Conservation (phyloP, 1,140 invertebrate genomes). For the Drosophila repleta region DNA sequence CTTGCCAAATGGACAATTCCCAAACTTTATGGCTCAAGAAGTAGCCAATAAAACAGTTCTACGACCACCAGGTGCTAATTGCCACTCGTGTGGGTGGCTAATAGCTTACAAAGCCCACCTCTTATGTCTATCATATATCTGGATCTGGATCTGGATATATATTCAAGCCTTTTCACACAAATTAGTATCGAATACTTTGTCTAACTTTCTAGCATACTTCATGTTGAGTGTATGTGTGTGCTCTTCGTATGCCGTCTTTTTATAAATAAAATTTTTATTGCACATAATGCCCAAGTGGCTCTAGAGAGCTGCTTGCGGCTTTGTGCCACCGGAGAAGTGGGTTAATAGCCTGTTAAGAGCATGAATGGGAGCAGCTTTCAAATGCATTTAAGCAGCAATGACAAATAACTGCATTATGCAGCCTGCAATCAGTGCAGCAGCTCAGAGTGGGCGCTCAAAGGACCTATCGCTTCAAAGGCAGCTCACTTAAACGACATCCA, state of each 20-base stretch:
- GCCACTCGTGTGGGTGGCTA: conserved; percentile 39
- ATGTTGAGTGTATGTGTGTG: background rate
- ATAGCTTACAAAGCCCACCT: conserved; percentile 12
- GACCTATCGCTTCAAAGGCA: too few relatives aligned
- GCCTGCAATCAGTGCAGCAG: background rate
- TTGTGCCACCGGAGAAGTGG: conserved; percentile 55
- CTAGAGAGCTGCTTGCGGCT: conserved; percentile 58
- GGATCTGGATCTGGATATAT: too few relatives aligned
- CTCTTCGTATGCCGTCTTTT: too few relatives aligned
- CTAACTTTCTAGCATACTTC: conserved; percentile 26
- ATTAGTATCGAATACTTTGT: conserved; percentile 66
- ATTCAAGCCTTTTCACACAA: conserved; percentile 31
- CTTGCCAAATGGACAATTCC: conserved; percentile 39
- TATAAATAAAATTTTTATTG: conserved; percentile 51
- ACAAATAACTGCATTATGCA: background rate
- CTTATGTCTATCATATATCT: conserved; percentile 32
- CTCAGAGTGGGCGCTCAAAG: too few relatives aligned
- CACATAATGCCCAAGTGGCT: conserved; percentile 62
- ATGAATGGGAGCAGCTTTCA: conserved; percentile 1
- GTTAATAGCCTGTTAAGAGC: conserved; percentile 51
- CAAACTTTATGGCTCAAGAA: conserved; percentile 14
- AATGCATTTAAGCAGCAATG: background rate
- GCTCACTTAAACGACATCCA: too few relatives aligned
- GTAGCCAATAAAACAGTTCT: conserved; percentile 57
- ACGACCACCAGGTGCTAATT: conserved; percentile 48